phyloP scores from a whole-genome alignment of 2,113 vertebrate species.

The Delphinapterus leucas region DNA sequence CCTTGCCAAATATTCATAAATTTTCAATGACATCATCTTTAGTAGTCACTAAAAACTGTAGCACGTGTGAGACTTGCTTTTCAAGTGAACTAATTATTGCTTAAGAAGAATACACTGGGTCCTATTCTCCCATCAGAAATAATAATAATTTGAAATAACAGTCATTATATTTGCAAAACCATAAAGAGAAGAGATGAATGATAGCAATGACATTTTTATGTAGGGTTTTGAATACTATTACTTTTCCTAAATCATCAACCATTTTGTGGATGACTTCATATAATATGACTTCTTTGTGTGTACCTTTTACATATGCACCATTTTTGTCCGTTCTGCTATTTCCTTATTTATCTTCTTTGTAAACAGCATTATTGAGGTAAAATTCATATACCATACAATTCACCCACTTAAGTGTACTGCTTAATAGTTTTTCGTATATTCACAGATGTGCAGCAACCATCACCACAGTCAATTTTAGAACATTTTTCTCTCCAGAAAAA shows the following conservation, averaged over 20 bases:
- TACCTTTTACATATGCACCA: background rate
- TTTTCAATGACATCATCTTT: background rate
- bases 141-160: background rate
- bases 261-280: background rate
- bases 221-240: background rate
- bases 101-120: background rate
- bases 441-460: background rate
- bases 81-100: slow-evolving; percentile 1
- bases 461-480: background rate
- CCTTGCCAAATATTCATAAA: background rate
- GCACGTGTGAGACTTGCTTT: background rate
- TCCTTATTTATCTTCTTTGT: slow-evolving; percentile 5
- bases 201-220: background rate
- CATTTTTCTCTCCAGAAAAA: background rate
- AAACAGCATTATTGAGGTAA: background rate
- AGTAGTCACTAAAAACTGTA: background rate
- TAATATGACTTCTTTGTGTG: background rate
- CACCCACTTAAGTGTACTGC: background rate
- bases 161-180: background rate
- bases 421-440: background rate
- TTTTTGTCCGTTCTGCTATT: background rate
- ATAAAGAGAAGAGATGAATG: background rate
- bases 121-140: background rate
- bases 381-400: background rate
- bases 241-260: background rate